Evolutionary conservation across 2,113 vertebrate genomes (phyloP).

Genomic region (Rissa tridactyla): DNA sequence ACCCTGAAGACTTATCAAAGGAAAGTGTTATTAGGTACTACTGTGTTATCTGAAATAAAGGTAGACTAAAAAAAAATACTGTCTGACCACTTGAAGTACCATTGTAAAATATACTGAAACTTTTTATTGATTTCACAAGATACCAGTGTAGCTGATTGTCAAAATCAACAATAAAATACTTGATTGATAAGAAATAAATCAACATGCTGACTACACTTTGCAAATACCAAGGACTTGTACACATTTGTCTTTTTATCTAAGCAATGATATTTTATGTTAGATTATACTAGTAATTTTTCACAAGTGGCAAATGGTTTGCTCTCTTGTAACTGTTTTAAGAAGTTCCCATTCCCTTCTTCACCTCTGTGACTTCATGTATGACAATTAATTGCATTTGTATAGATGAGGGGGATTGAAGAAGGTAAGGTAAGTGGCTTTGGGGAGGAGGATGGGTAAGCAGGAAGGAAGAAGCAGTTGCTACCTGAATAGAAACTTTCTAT

Average conservation of each 20-base stretch:
- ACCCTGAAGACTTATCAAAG: not conserved
- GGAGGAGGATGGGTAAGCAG: not conserved
- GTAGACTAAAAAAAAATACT: not conserved
- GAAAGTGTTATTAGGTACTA: not conserved
- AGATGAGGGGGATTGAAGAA: not conserved
- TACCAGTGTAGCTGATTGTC: not conserved
- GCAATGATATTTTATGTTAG: not conserved
- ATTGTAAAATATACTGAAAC: not conserved
- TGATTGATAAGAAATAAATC: not conserved
- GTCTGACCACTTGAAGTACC: not conserved
- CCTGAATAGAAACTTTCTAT: not conserved
- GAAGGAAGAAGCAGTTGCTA: not conserved
- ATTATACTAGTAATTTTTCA: not conserved
- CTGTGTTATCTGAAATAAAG: not conserved
- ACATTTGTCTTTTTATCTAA: not conserved
- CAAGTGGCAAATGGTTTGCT: not conserved
- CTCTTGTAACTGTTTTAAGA: not conserved
- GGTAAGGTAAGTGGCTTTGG: not conserved
- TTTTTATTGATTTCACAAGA: not conserved
- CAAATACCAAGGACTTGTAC: not conserved
- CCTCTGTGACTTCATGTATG: accelerated
- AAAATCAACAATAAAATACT: not conserved
- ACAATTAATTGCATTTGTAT: not conserved
- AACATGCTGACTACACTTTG: not conserved
- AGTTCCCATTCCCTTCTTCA: not conserved